These are phyloP conservation scores for Eupsittula cactorum DNA, from an alignment of 2,113 vertebrate species.

Conservation along the genomic window DNA sequence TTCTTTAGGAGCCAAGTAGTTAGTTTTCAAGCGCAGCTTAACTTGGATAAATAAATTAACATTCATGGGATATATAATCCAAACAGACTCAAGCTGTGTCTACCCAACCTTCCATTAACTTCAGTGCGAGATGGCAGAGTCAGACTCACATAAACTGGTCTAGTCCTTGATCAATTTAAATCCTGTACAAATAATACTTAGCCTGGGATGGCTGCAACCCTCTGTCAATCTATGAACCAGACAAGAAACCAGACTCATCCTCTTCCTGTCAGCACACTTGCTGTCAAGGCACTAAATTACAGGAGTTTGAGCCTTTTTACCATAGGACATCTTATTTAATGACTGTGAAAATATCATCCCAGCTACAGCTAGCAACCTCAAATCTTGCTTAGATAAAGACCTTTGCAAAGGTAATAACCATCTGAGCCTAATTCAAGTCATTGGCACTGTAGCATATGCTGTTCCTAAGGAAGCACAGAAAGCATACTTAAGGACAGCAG, in stretches of 20 bases:
- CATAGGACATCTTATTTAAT: neutral
- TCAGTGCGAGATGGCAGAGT: neutral
- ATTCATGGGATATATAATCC: neutral
- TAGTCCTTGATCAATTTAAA: neutral
- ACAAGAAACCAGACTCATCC: neutral
- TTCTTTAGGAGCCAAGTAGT: neutral
- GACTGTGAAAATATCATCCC: neutral
- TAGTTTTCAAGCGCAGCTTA: neutral
- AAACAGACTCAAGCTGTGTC: neutral
- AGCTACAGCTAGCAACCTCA: neutral
- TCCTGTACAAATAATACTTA: neutral
- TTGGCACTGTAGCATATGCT: too few relatives aligned
- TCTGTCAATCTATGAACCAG: neutral
- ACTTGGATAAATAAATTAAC: neutral
- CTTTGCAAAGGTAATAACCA: neutral
- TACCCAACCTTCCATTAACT: neutral
- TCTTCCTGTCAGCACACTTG: neutral
- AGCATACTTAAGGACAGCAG: neutral
- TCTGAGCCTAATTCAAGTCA: neutral
- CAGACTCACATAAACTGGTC: neutral
- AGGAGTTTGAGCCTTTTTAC: neutral
- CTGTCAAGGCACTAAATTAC: neutral
- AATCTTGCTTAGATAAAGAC: neutral
- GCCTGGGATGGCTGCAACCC: neutral
- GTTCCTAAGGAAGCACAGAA: neutral